phyloP scores from a whole-genome alignment of 2,888 invertebrate genomes.

The Xylocampa areola region DNA sequence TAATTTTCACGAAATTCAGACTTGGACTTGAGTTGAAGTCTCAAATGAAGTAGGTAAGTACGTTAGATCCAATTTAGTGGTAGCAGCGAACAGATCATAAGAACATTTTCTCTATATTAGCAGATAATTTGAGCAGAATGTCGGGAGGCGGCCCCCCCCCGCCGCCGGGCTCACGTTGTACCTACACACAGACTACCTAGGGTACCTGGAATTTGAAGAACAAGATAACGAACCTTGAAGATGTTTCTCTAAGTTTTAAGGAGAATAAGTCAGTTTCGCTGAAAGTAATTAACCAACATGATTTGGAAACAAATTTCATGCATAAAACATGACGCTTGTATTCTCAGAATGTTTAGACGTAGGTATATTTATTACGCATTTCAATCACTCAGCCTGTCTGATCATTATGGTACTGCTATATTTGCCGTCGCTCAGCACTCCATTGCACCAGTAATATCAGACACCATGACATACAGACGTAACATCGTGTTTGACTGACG shows the following conservation, averaged over 20 bases:
- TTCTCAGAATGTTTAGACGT: no score
- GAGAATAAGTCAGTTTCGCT: conserved; percentile 18
- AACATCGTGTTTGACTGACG: not conserved
- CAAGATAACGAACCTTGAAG: conserved; percentile 10
- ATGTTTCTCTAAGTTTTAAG: conserved; percentile 10
- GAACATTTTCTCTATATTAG: conserved; percentile 32
- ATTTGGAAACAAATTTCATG: not conserved
- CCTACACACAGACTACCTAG: conserved; percentile 2
- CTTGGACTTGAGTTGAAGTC: conserved; percentile 13
- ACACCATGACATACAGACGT: not conserved
- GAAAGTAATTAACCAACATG: conserved; percentile 13
- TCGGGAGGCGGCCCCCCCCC: not conserved
- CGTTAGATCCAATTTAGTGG: conserved; percentile 23
- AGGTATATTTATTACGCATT: no score
- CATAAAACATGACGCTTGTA: no score
- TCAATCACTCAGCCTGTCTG: no score
- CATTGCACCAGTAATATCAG: not conserved
- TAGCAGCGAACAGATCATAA: conserved; percentile 19
- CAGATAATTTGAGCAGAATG: conserved; percentile 16
- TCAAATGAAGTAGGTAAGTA: conserved; percentile 6
- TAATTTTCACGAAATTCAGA: conserved; percentile 15
- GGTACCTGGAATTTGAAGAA: conserved; percentile 4
- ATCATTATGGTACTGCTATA: no score
- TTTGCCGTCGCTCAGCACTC: no score
- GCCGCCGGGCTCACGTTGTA: conserved; percentile 1